Percentiles rank a stretch among this genome's conserved stretches.
phyloP scores from a whole-genome alignment of 2,888 invertebrate species.

The Synergus gifuensis region DNA sequence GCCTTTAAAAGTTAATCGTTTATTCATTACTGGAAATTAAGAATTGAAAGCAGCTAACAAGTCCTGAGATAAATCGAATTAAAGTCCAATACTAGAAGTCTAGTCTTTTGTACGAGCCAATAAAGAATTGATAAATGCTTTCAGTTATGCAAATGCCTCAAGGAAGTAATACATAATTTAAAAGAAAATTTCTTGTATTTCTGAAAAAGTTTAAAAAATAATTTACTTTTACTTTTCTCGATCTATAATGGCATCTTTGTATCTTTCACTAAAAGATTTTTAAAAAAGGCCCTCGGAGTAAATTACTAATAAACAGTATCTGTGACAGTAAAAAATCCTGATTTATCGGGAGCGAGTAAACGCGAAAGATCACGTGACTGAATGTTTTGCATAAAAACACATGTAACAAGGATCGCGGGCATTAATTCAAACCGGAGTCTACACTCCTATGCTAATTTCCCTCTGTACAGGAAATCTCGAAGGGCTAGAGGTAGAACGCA shows the following conservation, averaged over 20 bases:
- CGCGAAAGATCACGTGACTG: conserved; percentile 41
- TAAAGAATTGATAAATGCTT: conserved; percentile 26
- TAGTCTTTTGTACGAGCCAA: not conserved
- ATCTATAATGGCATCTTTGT: too few species aligned
- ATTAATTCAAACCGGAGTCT: conserved; percentile 68
- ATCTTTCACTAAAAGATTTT: not conserved
- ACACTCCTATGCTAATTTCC: conserved; percentile 65
- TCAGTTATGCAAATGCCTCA: conserved; percentile 57
- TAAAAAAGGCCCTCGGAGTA: not conserved
- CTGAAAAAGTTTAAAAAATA: too few species aligned
- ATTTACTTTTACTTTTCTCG: too few species aligned
- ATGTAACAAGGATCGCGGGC: conserved; percentile 67
- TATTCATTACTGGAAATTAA: conserved; percentile 41
- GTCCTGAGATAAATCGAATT: conserved; percentile 1
- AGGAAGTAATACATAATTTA: not conserved
- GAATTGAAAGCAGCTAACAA: conserved; percentile 16
- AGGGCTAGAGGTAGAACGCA: conserved; percentile 46
- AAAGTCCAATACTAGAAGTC: not conserved
- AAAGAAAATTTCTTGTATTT: not conserved
- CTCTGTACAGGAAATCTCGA: conserved; percentile 70
- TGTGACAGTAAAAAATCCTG: conserved; percentile 25
- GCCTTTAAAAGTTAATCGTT: conserved; percentile 36
- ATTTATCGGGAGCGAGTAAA: conserved; percentile 45
- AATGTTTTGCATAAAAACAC: conserved; percentile 57
- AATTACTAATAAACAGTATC: conserved; percentile 27